Evolutionary conservation across 2,113 vertebrate genomes (phyloP).

Genomic region (Phyllostomus discolor): DNA sequence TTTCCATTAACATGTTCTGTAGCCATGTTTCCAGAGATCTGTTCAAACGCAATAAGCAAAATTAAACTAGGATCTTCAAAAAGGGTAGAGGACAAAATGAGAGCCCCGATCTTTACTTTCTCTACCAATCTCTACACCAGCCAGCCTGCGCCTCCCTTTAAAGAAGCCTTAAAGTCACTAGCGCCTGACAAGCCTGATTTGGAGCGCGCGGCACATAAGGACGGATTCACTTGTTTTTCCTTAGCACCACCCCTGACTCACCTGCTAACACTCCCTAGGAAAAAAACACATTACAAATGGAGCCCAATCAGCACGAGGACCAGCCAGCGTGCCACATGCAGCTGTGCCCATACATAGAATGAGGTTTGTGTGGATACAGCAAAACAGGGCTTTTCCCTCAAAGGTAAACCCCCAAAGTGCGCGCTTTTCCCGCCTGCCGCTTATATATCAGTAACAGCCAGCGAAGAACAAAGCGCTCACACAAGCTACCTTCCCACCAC

Average conservation of each 20-base stretch:
- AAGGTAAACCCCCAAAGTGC: constrained; percentile 68
- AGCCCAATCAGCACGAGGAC: constrained; percentile 64
- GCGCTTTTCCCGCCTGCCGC: constrained; percentile 77
- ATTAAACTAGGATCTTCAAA: constrained; percentile 87
- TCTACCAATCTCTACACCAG: constrained; percentile 57
- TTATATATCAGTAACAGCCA: constrained; percentile 66
- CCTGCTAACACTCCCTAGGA: constrained; percentile 76
- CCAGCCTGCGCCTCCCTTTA: constrained; percentile 42
- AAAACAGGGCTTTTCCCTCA: constrained; percentile 50
- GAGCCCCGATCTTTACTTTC: constrained; percentile 68
- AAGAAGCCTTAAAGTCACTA: constrained; percentile 60
- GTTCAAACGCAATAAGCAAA: constrained; percentile 95
- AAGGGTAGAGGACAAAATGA: constrained; percentile 55
- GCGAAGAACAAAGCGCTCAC: constrained; percentile 82
- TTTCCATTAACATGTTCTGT: constrained; percentile 98
- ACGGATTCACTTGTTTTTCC: constrained; percentile 52
- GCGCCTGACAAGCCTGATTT: constrained; percentile 61
- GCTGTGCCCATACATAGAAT: constrained; percentile 22
- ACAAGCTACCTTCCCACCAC: constrained; percentile 70
- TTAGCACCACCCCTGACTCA: constrained; percentile 78
- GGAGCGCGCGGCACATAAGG: constrained; percentile 33
- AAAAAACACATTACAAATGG: constrained; percentile 72
- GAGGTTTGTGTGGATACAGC: constrained; percentile 22
- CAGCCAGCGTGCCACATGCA: constrained; percentile 72
- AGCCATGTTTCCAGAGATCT: constrained; percentile 97